Evolutionary conservation across 2,888 invertebrate genomes (phyloP).

Genomic region (Pandemis heparana): DNA sequence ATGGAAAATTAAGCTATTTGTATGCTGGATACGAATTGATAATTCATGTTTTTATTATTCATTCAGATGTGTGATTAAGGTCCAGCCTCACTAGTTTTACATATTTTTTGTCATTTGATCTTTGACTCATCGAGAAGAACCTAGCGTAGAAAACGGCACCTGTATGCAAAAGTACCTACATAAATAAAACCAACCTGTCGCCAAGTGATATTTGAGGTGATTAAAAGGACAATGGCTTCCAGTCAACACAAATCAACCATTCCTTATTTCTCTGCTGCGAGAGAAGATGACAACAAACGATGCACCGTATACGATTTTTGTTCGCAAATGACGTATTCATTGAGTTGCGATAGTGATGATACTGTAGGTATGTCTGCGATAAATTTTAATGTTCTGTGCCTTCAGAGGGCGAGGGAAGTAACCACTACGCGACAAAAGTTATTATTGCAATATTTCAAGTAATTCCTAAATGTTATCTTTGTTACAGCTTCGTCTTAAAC

Average conservation of each 20-base stretch:
- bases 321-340: background rate
- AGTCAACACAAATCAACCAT: background rate
- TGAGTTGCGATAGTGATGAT: background rate
- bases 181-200: background rate
- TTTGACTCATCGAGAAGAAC: background rate
- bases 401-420: too few relatives aligned
- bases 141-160: background rate
- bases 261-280: background rate
- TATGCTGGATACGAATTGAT: conserved; percentile 28
- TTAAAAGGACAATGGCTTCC: background rate
- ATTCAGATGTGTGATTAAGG: background rate
- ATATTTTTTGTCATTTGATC: conserved; percentile 3
- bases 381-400: background rate
- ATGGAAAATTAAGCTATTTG: conserved; percentile 35
- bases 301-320: too few relatives aligned
- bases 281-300: too few relatives aligned
- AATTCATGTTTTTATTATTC: conserved; percentile 14
- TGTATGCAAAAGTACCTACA: background rate
- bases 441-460: background rate
- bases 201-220: background rate
- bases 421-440: background rate
- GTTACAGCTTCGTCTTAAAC: conserved; percentile 94
- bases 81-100: background rate
- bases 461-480: conserved; percentile 51
- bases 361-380: background rate